These are phyloP conservation scores for Macrosoma leucophasiata DNA, from an alignment of 2,888 invertebrate species.

Conservation along the genomic window DNA sequence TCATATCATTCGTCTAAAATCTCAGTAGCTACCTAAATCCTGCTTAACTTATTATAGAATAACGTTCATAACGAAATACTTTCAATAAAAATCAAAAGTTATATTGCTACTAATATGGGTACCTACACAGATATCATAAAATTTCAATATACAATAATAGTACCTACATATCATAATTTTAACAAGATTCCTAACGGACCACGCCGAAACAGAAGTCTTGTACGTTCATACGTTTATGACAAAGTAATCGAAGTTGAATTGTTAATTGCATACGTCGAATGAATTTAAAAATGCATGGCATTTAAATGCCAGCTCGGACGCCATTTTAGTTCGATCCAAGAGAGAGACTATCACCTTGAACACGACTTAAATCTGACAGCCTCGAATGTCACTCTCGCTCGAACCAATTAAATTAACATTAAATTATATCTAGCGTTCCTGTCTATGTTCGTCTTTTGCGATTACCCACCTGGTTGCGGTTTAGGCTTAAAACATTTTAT, in stretches of 20 bases:
- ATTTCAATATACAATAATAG: slow-evolving; percentile 46
- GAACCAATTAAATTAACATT: slow-evolving; percentile 58
- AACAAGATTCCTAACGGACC: slow-evolving; percentile 53
- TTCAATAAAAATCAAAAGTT: slow-evolving; percentile 41
- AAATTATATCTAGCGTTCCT: too few species aligned
- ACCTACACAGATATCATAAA: slow-evolving; percentile 50
- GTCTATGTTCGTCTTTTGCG: too few species aligned
- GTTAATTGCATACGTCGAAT: slow-evolving; percentile 67
- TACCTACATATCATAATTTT: slow-evolving; percentile 45
- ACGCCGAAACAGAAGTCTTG: slow-evolving; percentile 41
- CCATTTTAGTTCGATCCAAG: slow-evolving; percentile 66
- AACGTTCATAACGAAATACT: slow-evolving; percentile 22
- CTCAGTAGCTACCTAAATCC: too few species aligned
- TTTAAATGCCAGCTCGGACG: slow-evolving; percentile 72
- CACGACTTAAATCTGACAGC: slow-evolving; percentile 73
- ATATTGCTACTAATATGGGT: slow-evolving; percentile 42
- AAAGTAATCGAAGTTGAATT: slow-evolving; percentile 67
- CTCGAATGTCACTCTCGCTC: slow-evolving; percentile 68
- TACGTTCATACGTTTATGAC: slow-evolving; percentile 61
- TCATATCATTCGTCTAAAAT: too few species aligned
- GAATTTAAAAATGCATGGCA: slow-evolving; percentile 74
- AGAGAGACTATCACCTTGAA: slow-evolving; percentile 73
- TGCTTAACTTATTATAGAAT: slow-evolving; percentile 9
- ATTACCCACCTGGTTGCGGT: too few species aligned
- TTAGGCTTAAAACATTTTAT: too few species aligned